Percentiles rank a stretch among this genome's conserved stretches.
Evolutionary conservation across 2,888 invertebrate species (phyloP).

Genomic region (Neoitamus cyanurus): DNA sequence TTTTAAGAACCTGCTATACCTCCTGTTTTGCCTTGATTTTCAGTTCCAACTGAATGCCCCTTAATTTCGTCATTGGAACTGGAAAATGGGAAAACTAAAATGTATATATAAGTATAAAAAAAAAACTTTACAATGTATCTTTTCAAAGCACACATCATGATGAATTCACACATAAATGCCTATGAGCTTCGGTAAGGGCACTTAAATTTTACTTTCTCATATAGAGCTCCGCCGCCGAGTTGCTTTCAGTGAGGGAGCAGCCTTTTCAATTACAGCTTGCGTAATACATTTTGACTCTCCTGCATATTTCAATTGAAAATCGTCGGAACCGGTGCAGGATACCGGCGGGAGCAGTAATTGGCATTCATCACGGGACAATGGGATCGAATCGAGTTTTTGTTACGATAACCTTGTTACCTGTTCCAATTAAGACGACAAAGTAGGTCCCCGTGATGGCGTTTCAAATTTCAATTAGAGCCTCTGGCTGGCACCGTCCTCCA

Average conservation of each 20-base stretch:
- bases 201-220: not conserved
- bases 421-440: constrained; percentile 66
- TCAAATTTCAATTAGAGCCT: constrained; percentile 55
- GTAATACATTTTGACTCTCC: constrained; percentile 17
- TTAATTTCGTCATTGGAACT: too few relatives aligned
- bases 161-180: not conserved
- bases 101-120: too few relatives aligned
- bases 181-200: not conserved
- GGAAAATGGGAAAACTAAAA: too few relatives aligned
- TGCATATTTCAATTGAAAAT: constrained; percentile 2
- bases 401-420: constrained; percentile 65
- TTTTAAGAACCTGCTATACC: too few relatives aligned
- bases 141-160: not conserved
- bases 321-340: not conserved
- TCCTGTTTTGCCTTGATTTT: too few relatives aligned
- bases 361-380: constrained; percentile 44
- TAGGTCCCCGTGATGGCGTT: constrained; percentile 54
- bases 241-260: not conserved
- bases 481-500: constrained; percentile 46
- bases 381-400: constrained; percentile 41
- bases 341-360: constrained; percentile 45
- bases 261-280: not conserved
- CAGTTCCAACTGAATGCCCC: too few relatives aligned
- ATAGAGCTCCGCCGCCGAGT: not conserved
- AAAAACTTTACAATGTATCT: too few relatives aligned